These are phyloP conservation scores for Drosophila baimaii DNA, from an alignment of 1,140 invertebrate genomes.

Conservation along the genomic window DNA sequence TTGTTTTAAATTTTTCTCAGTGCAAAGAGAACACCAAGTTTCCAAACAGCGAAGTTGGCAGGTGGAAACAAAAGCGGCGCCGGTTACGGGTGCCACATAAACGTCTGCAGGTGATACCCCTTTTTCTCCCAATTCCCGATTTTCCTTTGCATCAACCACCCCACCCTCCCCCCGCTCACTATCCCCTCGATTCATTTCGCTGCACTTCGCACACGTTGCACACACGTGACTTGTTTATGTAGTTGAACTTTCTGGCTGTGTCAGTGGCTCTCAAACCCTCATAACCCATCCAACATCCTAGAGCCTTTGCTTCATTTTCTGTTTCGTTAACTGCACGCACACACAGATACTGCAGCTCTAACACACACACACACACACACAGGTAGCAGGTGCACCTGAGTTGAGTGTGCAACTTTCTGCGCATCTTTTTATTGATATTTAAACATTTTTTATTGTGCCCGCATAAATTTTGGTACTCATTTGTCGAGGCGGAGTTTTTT, in stretches of 20 bases:
- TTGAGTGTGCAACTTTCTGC: slow-evolving; percentile 20
- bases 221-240: slow-evolving; percentile 83
- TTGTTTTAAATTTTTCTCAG: too few species aligned
- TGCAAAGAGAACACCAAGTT: slow-evolving; percentile 8
- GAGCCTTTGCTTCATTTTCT: slow-evolving; percentile 69
- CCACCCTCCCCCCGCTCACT: slow-evolving; percentile 9
- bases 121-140: slow-evolving; percentile 17
- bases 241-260: slow-evolving; percentile 67
- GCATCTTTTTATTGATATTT: slow-evolving; percentile 77
- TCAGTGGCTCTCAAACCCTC: slow-evolving; percentile 42
- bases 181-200: slow-evolving; percentile 58
- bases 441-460: slow-evolving; percentile 70
- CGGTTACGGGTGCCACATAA: slow-evolving; percentile 63
- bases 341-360: slow-evolving; percentile 28
- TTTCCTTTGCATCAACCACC: slow-evolving; percentile 5
- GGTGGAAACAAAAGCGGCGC: slow-evolving; percentile 63
- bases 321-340: slow-evolving; percentile 71
- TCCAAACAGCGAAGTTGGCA: slow-evolving; percentile 35
- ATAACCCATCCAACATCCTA: slow-evolving; percentile 43
- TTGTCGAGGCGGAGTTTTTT: slow-evolving; percentile 22
- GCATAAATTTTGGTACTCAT: slow-evolving; percentile 71
- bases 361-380: slow-evolving; percentile 19
- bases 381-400: slow-evolving; percentile 17
- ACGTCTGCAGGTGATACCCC: slow-evolving; percentile 50
- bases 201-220: slow-evolving; percentile 79